Percentiles rank a stretch among this genome's conserved stretches.
Conservation (phyloP, 2,797 vertebrate species). For the Sparus aurata region DNA sequence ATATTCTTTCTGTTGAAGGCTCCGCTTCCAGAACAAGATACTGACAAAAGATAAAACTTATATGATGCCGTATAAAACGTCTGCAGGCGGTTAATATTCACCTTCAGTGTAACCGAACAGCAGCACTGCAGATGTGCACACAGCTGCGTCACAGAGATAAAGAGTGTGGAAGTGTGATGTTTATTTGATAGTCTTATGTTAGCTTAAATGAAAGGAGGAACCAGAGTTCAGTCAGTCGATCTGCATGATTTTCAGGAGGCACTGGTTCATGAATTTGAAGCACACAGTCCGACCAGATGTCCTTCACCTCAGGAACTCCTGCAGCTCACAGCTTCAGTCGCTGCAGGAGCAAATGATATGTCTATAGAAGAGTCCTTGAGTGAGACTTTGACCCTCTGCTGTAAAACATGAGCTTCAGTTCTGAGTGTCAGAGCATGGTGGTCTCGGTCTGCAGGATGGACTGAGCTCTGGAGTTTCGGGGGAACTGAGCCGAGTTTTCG, state of each 20-base stretch:
- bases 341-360: conserved; percentile 10
- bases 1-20: background rate
- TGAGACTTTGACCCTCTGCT: background rate
- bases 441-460: conserved; percentile 96
- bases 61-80: background rate
- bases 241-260: conserved; percentile 11
- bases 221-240: background rate
- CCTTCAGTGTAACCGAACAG: background rate
- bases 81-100: background rate
- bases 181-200: no score
- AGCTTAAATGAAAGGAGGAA: background rate
- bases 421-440: conserved; percentile 85
- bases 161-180: no score
- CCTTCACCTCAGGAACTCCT: background rate
- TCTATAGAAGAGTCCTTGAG: background rate
- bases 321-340: conserved; percentile 4
- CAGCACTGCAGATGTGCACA: no score
- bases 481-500: conserved; percentile 81
- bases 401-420: background rate
- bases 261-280: background rate
- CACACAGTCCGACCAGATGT: background rate
- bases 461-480: conserved; percentile 86
- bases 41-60: background rate
- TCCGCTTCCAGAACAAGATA: background rate
- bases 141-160: background rate